phyloP scores from a whole-genome alignment of 2,113 vertebrate species.

The Neodontobutis hainanensis region DNA sequence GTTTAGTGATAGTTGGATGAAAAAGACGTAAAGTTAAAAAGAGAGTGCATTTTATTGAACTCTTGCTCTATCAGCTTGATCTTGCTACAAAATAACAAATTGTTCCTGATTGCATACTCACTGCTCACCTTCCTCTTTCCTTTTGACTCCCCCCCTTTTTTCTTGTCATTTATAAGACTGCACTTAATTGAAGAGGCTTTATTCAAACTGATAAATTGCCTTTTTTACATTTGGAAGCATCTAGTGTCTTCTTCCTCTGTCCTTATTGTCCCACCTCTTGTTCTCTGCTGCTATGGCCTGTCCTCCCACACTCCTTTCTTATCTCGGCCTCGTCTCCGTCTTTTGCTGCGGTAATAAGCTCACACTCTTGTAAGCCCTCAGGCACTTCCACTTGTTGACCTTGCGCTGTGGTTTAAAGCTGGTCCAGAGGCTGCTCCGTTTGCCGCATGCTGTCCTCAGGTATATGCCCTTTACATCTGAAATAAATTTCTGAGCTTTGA shows the following conservation, averaged over 20 bases:
- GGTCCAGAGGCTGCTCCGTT: constrained; percentile 7
- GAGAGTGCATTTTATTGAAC: not conserved
- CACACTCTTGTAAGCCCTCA: constrained; percentile 5
- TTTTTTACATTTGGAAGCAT: not conserved
- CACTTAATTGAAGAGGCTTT: constrained; percentile 9
- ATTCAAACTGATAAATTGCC: constrained; percentile 13
- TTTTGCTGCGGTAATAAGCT: not conserved
- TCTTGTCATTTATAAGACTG: constrained; percentile 1
- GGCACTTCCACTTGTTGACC: constrained; percentile 12
- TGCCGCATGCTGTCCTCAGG: not conserved
- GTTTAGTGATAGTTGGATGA: constrained; percentile 11
- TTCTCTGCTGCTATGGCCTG: not conserved
- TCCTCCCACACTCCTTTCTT: constrained; percentile 1
- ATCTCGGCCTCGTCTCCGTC: not conserved
- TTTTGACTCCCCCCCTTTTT: constrained; percentile 1
- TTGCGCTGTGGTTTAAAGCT: constrained; percentile 8
- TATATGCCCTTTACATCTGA: not conserved
- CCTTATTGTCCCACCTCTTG: not conserved
- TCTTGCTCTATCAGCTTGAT: not conserved
- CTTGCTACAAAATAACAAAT: constrained; percentile 10
- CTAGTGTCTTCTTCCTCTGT: not conserved
- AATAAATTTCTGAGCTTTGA: not conserved
- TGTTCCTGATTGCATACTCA: constrained; percentile 6
- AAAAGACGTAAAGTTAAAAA: constrained; percentile 5
- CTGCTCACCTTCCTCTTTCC: constrained; percentile 8